Conservation (phyloP, 2,797 vertebrate genomes). For the Sphaeramia orbicularis region DNA sequence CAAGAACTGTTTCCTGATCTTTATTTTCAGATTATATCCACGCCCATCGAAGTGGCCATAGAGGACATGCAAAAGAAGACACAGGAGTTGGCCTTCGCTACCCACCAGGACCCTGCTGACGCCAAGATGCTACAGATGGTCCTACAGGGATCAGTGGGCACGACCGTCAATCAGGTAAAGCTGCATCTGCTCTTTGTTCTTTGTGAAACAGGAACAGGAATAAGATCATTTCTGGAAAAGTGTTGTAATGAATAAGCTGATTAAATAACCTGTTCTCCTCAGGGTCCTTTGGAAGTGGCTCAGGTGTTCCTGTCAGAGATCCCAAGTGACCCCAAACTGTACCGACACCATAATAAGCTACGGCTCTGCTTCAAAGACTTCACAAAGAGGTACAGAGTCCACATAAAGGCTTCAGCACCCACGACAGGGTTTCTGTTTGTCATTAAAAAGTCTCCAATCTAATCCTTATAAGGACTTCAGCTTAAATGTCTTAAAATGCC, state of each 20-base stretch:
- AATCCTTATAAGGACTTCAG: too few species aligned
- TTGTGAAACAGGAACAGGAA: too few species aligned
- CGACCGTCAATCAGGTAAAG: conserved; percentile 96
- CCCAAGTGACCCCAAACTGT: conserved; percentile 96
- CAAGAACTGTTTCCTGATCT: not conserved
- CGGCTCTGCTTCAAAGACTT: conserved; percentile 99
- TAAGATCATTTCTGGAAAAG: not conserved
- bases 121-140: conserved; percentile 99
- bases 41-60: conserved; percentile 97
- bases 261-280: conserved; percentile 6
- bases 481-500: too few species aligned
- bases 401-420: not conserved
- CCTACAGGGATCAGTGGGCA: conserved; percentile 97
- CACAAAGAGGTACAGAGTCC: conserved; percentile 91
- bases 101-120: conserved; percentile 97
- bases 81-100: conserved; percentile 96
- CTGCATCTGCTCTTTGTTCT: not conserved
- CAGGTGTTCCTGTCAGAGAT: conserved; percentile 99
- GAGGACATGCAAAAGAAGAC: conserved; percentile 99
- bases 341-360: conserved; percentile 98
- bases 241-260: not conserved
- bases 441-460: too few species aligned
- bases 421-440: too few species aligned
- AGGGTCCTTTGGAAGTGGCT: conserved; percentile 98
- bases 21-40: conserved; percentile 91